A percentile compares a stretch with the other conserved stretches of the same genome.
Conservation (phyloP, 2,888 invertebrate genomes). For the Himalopsyche kuldschensis region DNA sequence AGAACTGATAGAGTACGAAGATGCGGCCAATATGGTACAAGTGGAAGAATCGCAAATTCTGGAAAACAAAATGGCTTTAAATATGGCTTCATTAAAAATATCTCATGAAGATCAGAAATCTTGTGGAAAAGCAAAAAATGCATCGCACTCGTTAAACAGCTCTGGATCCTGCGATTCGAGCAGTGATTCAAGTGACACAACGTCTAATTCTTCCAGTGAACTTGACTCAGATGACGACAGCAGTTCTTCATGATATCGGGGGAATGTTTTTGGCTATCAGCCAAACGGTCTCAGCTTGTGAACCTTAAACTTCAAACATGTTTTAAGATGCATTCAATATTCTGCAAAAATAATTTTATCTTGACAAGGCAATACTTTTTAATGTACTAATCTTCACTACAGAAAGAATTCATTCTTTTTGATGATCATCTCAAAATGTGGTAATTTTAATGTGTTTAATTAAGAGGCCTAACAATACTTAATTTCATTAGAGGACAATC, state of each 20-base stretch:
- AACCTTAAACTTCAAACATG: background rate
- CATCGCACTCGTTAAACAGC: background rate
- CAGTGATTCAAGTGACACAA: slow-evolving; percentile 40
- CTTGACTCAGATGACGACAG: slow-evolving; percentile 53
- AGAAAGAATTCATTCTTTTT: too few species aligned
- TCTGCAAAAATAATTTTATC: too few species aligned
- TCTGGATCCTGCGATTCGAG: slow-evolving; percentile 44
- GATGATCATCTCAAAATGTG: too few species aligned
- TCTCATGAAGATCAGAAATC: slow-evolving; percentile 47
- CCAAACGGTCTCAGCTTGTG: background rate
- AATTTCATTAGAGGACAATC: too few species aligned
- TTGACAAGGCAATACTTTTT: too few species aligned
- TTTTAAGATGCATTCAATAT: background rate
- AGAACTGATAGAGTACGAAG: slow-evolving; percentile 52
- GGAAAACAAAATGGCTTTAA: slow-evolving; percentile 52
- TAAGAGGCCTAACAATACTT: too few species aligned
- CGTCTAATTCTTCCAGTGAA: slow-evolving; percentile 46
- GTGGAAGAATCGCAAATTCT: slow-evolving; percentile 50
- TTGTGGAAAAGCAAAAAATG: background rate
- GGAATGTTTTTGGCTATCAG: background rate
- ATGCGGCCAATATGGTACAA: slow-evolving; percentile 52
- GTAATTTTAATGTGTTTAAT: too few species aligned
- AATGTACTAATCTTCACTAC: too few species aligned
- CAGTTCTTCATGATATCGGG: slow-evolving; percentile 16
- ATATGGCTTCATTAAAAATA: slow-evolving; percentile 54